phyloP scores from a whole-genome alignment of 1,140 invertebrate genomes.

The Linepithema humile region DNA sequence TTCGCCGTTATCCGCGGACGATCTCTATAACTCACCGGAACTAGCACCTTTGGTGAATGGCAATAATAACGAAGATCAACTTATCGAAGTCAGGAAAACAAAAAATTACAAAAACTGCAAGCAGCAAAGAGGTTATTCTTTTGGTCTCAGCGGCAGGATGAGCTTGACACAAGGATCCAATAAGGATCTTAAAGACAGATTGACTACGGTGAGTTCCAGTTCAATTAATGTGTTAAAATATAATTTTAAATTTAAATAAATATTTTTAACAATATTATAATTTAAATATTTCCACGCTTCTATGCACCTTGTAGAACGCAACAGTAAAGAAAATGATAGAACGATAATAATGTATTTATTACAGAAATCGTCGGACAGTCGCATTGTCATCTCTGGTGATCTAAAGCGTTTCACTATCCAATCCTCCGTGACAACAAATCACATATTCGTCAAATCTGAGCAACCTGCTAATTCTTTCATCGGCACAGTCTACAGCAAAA shows the following conservation, averaged over 20 bases:
- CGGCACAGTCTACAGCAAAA: conserved; percentile 86
- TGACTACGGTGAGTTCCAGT: conserved; percentile 83
- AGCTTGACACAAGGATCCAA: conserved; percentile 84
- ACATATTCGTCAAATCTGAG: conserved; percentile 84
- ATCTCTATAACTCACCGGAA: no score
- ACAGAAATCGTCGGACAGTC: conserved; percentile 84
- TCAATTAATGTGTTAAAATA: not conserved
- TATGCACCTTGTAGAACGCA: no score
- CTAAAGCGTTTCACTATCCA: conserved; percentile 86
- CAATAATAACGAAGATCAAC: conserved; percentile 81
- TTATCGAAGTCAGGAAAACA: conserved; percentile 87
- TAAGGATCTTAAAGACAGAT: no score
- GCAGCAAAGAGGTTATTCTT: conserved; percentile 86
- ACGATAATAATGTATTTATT: conserved; percentile 19
- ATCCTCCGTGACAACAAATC: conserved; percentile 86
- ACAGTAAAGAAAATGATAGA: not conserved
- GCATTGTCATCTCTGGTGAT: conserved; percentile 85
- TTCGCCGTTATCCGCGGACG: no score
- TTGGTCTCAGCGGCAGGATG: conserved; percentile 84
- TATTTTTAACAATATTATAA: not conserved
- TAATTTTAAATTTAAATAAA: no score
- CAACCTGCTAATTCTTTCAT: conserved; percentile 84
- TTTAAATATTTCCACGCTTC: not conserved
- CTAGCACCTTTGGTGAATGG: no score
- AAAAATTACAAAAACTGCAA: conserved; percentile 88